phyloP scores from a whole-genome alignment of 2,113 vertebrate genomes.

The Heterotis niloticus region DNA sequence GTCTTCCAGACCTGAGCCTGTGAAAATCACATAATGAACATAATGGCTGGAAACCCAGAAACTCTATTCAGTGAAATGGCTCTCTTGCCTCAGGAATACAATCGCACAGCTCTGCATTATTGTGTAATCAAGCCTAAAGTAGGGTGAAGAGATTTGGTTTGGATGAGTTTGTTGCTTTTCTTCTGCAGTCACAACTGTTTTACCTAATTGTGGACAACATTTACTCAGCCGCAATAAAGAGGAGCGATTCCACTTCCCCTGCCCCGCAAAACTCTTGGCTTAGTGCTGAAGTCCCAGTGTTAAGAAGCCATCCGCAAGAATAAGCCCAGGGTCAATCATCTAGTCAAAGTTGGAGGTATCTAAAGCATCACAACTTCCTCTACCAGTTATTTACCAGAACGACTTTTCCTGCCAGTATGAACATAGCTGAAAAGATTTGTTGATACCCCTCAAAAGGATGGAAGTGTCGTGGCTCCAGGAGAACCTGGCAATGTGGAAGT shows the following conservation, averaged over 20 bases:
- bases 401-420: too few relatives aligned
- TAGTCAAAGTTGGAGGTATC: not conserved
- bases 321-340: conserved; percentile 29
- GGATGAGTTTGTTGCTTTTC: conserved; percentile 48
- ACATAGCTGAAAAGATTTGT: too few relatives aligned
- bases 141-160: conserved; percentile 54
- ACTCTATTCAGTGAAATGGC: not conserved
- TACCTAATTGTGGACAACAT: conserved; percentile 51
- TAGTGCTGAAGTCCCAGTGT: not conserved
- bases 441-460: too few relatives aligned
- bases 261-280: not conserved
- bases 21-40: not conserved
- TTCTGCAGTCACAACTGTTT: conserved; percentile 44
- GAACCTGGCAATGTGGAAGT: too few relatives aligned
- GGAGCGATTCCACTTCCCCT: conserved; percentile 28
- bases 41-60: not conserved
- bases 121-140: conserved; percentile 57
- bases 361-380: too few relatives aligned
- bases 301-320: not conserved
- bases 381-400: too few relatives aligned
- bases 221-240: conserved; percentile 42
- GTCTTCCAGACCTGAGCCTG: not conserved
- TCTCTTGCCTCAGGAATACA: conserved; percentile 42
- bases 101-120: conserved; percentile 50
- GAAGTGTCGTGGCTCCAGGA: too few relatives aligned